Evolutionary conservation across 2,888 invertebrate species (phyloP).

Genomic region (Cephus rjabovi): DNA sequence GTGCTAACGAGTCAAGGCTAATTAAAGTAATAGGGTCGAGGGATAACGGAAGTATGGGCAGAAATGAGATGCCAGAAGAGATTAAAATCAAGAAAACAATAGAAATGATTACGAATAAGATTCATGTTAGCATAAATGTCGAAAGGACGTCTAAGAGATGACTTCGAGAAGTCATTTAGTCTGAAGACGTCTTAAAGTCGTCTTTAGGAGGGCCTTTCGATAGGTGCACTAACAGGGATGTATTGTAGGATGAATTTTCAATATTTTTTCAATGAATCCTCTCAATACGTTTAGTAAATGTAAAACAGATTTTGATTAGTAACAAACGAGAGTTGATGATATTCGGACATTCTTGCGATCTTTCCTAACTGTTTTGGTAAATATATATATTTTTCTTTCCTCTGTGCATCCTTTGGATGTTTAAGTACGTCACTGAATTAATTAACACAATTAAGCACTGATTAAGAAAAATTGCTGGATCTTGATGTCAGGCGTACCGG

Average conservation of each 20-base stretch:
- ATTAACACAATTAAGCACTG: background rate
- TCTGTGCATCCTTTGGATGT: background rate
- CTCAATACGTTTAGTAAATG: background rate
- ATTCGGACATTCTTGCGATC: background rate
- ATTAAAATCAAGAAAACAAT: background rate
- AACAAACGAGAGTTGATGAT: background rate
- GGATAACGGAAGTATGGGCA: background rate
- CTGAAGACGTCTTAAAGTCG: too few species aligned
- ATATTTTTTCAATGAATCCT: background rate
- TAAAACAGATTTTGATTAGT: background rate
- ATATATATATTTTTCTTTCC: background rate
- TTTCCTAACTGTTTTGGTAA: background rate
- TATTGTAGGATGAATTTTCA: too few species aligned
- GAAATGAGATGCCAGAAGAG: background rate
- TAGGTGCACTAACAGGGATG: too few species aligned
- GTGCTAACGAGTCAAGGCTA: slow-evolving; percentile 4
- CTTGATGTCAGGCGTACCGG: background rate
- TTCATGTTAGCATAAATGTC: background rate
- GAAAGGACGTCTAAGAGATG: too few species aligned
- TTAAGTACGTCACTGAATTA: background rate
- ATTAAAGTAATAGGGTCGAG: background rate
- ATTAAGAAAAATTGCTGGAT: background rate
- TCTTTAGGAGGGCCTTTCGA: too few species aligned
- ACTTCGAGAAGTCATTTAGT: background rate
- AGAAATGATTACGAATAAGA: background rate